Evolutionary conservation across 2,888 invertebrate genomes (phyloP).

Genomic region (Neoaliturus tenellus): DNA sequence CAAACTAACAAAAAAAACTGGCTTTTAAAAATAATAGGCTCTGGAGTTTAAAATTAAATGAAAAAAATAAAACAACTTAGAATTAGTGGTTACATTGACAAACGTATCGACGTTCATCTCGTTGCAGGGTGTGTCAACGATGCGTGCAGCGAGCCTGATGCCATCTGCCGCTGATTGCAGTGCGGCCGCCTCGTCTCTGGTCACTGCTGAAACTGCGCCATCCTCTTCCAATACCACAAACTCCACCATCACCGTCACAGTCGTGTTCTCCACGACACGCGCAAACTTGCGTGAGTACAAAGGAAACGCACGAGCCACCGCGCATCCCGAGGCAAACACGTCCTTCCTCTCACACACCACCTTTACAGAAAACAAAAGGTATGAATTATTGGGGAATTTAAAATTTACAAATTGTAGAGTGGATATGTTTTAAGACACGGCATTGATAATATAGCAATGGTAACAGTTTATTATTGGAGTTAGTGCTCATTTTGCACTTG

Average conservation of each 20-base stretch:
- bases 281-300: constrained; percentile 78
- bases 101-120: constrained; percentile 90
- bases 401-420: too few relatives aligned
- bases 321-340: constrained; percentile 86
- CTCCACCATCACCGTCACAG: constrained; percentile 74
- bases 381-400: too few relatives aligned
- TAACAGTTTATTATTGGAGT: too few relatives aligned
- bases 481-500: too few relatives aligned
- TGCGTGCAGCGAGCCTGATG: constrained; percentile 84
- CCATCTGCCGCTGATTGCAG: constrained; percentile 78
- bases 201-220: constrained; percentile 68
- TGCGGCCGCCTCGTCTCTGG: constrained; percentile 74
- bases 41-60: too few relatives aligned
- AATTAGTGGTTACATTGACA: constrained; percentile 84
- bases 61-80: too few relatives aligned
- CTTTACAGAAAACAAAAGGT: constrained; percentile 72
- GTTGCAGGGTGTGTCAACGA: constrained; percentile 91
- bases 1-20: too few relatives aligned
- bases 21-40: too few relatives aligned
- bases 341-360: constrained; percentile 87
- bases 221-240: constrained; percentile 72
- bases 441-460: too few relatives aligned
- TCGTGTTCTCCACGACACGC: constrained; percentile 11
- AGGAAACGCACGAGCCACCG: constrained; percentile 88
- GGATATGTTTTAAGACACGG: too few relatives aligned